A percentile compares a stretch with the other conserved stretches of the same genome.
These are phyloP conservation scores for Thinocorus orbignyianus DNA, from an alignment of 2,113 vertebrate genomes.

Conservation along the genomic window DNA sequence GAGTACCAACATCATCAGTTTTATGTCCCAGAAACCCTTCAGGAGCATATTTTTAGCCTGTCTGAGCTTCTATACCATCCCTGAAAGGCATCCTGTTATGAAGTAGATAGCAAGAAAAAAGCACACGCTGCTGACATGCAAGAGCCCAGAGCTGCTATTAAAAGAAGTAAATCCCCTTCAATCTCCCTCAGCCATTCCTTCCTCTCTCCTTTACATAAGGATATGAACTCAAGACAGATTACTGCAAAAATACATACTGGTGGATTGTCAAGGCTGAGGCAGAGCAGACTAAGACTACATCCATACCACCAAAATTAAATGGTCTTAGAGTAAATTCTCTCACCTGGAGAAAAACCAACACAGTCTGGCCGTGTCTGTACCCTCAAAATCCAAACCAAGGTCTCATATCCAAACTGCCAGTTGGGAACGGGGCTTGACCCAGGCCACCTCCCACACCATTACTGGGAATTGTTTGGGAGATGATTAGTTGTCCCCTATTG, in stretches of 20 bases:
- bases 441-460: not conserved
- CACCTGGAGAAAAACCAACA: not conserved
- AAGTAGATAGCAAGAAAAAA: constrained; percentile 40
- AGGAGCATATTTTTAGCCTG: constrained; percentile 31
- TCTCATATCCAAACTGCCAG: not conserved
- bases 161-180: constrained; percentile 29
- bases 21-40: constrained; percentile 12
- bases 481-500: not conserved
- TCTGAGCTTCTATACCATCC: not conserved
- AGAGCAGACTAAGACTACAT: not conserved
- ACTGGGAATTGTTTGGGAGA: not conserved
- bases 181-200: not conserved
- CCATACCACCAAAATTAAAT: not conserved
- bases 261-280: not conserved
- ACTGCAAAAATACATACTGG: not conserved
- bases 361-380: not conserved
- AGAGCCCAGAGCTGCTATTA: constrained; percentile 29
- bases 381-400: not conserved
- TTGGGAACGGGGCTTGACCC: not conserved
- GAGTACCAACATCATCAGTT: constrained; percentile 9
- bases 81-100: constrained; percentile 41
- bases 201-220: constrained; percentile 1
- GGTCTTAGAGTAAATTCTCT: not conserved
- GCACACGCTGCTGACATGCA: not conserved
- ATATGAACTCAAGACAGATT: constrained; percentile 1